phyloP scores from a whole-genome alignment of 2,113 vertebrate genomes.

The Hemiscyllium ocellatum region DNA sequence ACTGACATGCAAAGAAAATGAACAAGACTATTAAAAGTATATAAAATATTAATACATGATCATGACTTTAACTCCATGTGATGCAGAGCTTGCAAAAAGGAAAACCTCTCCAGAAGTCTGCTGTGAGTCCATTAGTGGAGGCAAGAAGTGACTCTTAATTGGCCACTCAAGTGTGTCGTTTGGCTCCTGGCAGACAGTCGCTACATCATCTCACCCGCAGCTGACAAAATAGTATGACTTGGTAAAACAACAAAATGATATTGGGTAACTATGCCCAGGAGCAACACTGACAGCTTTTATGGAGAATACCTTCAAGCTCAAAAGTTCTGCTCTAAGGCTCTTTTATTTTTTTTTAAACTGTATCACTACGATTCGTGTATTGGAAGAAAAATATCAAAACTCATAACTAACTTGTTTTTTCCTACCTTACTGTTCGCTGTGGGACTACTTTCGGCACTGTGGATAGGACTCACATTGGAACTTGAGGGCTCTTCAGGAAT shows the following conservation, averaged over 20 bases:
- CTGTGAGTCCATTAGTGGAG: too few species aligned
- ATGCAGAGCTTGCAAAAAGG: too few species aligned
- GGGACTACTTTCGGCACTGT: slow-evolving; percentile 83
- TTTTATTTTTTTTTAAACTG: too few species aligned
- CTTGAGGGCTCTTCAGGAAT: slow-evolving; percentile 65
- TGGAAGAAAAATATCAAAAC: background rate
- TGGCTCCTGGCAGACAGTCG: too few species aligned
- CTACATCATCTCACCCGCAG: too few species aligned
- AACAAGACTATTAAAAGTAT: background rate
- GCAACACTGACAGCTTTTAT: background rate
- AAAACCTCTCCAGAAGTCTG: too few species aligned
- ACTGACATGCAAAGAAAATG: slow-evolving; percentile 55
- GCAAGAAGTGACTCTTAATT: too few species aligned
- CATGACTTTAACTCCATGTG: background rate
- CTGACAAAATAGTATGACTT: too few species aligned
- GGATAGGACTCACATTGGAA: slow-evolving; percentile 65
- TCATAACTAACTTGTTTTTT: background rate
- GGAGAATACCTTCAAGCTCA: background rate
- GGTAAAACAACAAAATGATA: too few species aligned
- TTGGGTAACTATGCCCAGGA: background rate
- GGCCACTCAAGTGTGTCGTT: too few species aligned
- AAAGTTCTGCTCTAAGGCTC: background rate
- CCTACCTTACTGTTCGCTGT: slow-evolving; percentile 79
- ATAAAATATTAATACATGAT: background rate
- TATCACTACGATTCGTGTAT: background rate